Base-by-base conservation (phyloP, 2,113 vertebrate genomes). In the Toxotes chatareus region DNA sequence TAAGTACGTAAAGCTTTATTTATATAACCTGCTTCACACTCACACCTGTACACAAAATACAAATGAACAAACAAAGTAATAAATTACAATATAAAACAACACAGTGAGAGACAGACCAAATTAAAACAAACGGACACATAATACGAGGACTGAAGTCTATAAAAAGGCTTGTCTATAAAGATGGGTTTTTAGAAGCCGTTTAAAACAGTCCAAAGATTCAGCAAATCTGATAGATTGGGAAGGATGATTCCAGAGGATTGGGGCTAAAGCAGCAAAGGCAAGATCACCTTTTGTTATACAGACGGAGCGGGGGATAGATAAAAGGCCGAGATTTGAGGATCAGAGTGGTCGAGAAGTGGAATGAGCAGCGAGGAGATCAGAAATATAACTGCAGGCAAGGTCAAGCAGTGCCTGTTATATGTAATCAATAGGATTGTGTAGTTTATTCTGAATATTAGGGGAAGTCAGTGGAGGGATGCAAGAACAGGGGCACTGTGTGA, bases 171-270 rank as follows among this genome's bases (percentile, higher is more conserved):
- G 13, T 9, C 53, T 47, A 14, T 59, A 59, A 19, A 59, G 19
- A 67, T 23, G 42, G 5, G 27, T 31, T 73, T 67, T 66, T 32
- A 27, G 5, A n/a, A 2, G 16, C 47, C 32, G 31, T 0, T 64
- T 47, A 34, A 80, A 65, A 72, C 34, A 12, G 42, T 61, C 8
- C 38, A 40, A 69, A 69, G 8, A 55, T 69, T 62, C 27, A 67
- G 46, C 13, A 69, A 64, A 56, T 42, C 51, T 64, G 32, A 59
- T n/a, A 23, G 19, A 55, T 49, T 49, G 17, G 7, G 6, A 17
- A 49, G 19, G 17, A 19, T 7, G 9, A 27, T 27, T 27, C 27
- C 27, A 27, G 27, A 55, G 8, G 4, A 21, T 11, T 55, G 21
- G 21, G 9, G 5, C 2, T 51, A 51, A 17, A 51, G 21, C 49